A percentile compares a stretch with the other conserved stretches of the same genome.
phyloP scores from a whole-genome alignment of 2,113 vertebrate species.

The Ammodytes dubius region DNA sequence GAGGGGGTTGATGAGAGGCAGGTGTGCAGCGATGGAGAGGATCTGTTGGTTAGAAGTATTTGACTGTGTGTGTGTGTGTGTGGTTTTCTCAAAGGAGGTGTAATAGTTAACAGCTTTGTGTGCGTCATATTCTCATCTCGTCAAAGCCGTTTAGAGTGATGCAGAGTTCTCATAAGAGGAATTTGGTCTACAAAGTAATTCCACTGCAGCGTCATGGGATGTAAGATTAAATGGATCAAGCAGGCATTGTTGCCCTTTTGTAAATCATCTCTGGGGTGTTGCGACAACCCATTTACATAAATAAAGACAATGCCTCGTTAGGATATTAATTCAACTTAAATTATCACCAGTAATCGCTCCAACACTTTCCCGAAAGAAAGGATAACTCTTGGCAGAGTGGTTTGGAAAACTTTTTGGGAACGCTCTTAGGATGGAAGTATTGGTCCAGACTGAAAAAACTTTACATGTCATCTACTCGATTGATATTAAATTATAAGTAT shows the following conservation, averaged over 20 bases:
- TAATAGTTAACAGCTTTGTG: constrained; percentile 61
- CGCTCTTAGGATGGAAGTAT: neutral
- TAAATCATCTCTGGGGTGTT: constrained; percentile 21
- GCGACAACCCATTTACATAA: constrained; percentile 1
- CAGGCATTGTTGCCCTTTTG: constrained; percentile 23
- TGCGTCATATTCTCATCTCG: constrained; percentile 53
- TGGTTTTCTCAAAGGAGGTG: constrained; percentile 58
- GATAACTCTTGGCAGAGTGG: too few species aligned
- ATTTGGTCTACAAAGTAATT: constrained; percentile 51
- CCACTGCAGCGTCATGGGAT: constrained; percentile 20
- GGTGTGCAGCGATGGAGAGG: constrained; percentile 47
- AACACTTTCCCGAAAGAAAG: constrained; percentile 6
- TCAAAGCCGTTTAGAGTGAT: constrained; percentile 57
- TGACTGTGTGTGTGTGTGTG: constrained; percentile 19
- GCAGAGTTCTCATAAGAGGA: constrained; percentile 50
- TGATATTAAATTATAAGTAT: neutral
- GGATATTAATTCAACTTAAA: constrained; percentile 18
- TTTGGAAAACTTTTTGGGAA: neutral
- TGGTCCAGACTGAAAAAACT: neutral
- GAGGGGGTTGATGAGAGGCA: constrained; percentile 67
- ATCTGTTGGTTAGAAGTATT: constrained; percentile 48
- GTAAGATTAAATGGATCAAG: constrained; percentile 12
- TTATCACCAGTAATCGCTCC: neutral
- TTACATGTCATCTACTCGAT: neutral
- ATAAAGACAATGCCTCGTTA: constrained; percentile 14